Base-by-base conservation (phyloP, 2,113 vertebrate species). In the Gymnocephalus cernua region DNA sequence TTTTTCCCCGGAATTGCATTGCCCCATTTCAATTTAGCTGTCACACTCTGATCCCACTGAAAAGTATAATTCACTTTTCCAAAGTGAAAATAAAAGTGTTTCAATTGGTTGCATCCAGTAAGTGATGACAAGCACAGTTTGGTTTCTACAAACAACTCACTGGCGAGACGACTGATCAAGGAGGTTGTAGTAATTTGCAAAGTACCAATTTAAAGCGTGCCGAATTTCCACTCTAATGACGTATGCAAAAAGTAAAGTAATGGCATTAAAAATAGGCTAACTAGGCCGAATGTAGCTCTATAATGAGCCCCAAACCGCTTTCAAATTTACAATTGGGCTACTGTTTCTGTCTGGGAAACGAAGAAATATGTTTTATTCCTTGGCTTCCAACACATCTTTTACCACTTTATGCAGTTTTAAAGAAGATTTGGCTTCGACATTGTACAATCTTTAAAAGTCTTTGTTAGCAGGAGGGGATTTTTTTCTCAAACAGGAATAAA, bases 161-260 rank as follows among this genome's bases (percentile, higher is more conserved):
- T 10, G 15, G 38, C 18, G 1, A 21, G 51, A 15, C 3, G 6
- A 6, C 44, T 19, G 50, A 19, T 25, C 50, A 41, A 11, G 41
- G 66, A 56, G 8, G 18, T 25, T 48, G 38, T 32, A 23, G 63
- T n/a, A 12, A 50, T 77, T 79, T 61, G 48, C 13, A 66, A 88
- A 79, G 71, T 38, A 16, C 27, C 29, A n/a, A 53, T 81, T 62
- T 18, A 38, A 38, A 19, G 38, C 50, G 16, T 51, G 53, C 47
- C 32, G 4, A 58, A 59, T 82, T 57, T 27, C 38, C 35, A 32
- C 68, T 32, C 23, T 47, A 27, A 80, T 69, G 67, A 71, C 32
- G 47, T 4, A 61, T 21, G 32, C 51, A 56, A 64, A 45, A 50
- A 19, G 48, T 50, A 7, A 50, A 6, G 16, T 18, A 50, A 63